Evolutionary conservation across 2,888 invertebrate genomes (phyloP), one percentile per base, ranked within the genome.

Genomic region (Melanostoma mellinum): DNA sequence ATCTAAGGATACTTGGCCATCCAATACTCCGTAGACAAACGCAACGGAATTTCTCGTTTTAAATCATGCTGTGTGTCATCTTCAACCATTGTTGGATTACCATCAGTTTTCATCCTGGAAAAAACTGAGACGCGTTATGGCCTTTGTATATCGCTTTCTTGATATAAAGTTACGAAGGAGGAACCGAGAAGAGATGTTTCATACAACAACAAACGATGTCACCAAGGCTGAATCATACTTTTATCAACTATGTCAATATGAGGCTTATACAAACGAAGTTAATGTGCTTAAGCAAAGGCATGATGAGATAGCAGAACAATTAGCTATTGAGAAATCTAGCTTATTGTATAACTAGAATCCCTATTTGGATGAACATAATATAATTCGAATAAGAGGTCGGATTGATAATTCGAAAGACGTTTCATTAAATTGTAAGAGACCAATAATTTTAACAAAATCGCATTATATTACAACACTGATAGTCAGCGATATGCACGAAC

Each of bases 371-470:
- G 10, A n/a, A 4, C 33, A 52, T 10, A 30, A 63, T 38, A 4
- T 76, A 10, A 52, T 85, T 6, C 33, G 71, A 48, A 9, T 75
- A 9, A 60, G 44, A n/a, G 33, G 76, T 3, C 35, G 77, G 9
- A 79, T 76, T 4, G 80, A 75, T 32, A 42, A 52, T 10, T 42
- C 71, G 3, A 32, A 36, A n/a, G 20, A 63, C 20, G 52, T 38
- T 0, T 8, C 40, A 0, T 44, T 58, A 0, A 9, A 10, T 3
- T 67, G 65, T 40, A 74, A 65, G 50, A 65, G 65, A n/a, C 65
- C 74, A 2, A 56, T 73, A n/a, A 73, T 73, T 48, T n/a, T 73
- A n/a, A 35, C 73, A 5, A 63, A 53, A 8, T 1, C 5, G 3
- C 71, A 71, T 36, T 42, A 50, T 20, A 50, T 60, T 30, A 60